Base-by-base conservation (phyloP, 2,797 vertebrate species). In the Pseudochromis fuscus region DNA sequence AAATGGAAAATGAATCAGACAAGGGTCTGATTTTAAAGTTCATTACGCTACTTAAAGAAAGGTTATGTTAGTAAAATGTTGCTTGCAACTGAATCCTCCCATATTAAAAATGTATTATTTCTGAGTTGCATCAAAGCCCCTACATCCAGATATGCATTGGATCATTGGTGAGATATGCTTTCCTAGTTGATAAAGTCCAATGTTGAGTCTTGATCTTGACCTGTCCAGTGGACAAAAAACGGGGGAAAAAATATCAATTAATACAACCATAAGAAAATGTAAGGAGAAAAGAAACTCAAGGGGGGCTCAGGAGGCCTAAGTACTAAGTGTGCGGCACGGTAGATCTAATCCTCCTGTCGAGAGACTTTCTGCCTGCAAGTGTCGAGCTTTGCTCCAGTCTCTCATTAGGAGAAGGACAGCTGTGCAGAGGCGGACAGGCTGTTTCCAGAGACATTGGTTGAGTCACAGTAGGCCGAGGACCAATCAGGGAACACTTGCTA, bases 331-430 rank as follows among this genome's bases (percentile, higher is more conserved):
- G 59, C 25, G 27, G 60, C 48, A 27, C 23, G 35, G 69, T 51
- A 46, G 50, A 68, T 73, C 56, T 79, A 67, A 75, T 84, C 50
- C 52, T 62, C 42, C 30, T 55, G 48, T 79, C 42, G n/a, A 56
- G 70, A 37, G 38, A 56, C 59, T 85, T 38, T 84, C 75, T 75
- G 77, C 12, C 56, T 81, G 74, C 57, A 64, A 65, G 58, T 71
- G 77, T 83, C 80, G 68, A 65, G 72, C 65, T 86, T 78, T 77
- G 58, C 71, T 68, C 72, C 65, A 67, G 77, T 50, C 48, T 87
- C 87, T 91, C 87, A 90, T 92, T 90, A 91, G 82, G 31, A 77
- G 30, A 75, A 76, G 83, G 84, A 86, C 89, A 91, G 88, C 83
- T 91, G 83, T 74, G 87, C 88, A 88, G 86, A 83, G 85, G 89